Evolutionary conservation across 2,797 vertebrate genomes (phyloP).

Genomic region (Austrolebias charrua): DNA sequence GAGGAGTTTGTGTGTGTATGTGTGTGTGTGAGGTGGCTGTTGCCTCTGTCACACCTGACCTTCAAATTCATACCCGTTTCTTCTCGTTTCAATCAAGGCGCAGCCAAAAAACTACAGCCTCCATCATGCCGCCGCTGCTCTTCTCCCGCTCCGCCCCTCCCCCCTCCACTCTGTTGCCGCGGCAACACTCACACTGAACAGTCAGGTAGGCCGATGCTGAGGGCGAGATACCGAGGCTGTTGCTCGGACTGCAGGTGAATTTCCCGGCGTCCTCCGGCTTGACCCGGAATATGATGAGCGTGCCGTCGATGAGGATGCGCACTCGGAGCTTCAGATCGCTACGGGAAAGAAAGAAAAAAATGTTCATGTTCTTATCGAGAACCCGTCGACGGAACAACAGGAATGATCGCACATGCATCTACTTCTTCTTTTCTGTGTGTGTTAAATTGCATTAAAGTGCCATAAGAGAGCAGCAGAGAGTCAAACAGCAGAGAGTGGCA

Average conservation of each 20-base stretch:
- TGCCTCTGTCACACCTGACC: slow-evolving; percentile 42
- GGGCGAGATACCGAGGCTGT: slow-evolving; percentile 96
- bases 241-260: slow-evolving; percentile 98
- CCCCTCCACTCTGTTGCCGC: slow-evolving; percentile 57
- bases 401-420: slow-evolving; percentile 16
- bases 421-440: neutral
- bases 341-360: slow-evolving; percentile 27
- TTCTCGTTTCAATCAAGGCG: slow-evolving; percentile 20
- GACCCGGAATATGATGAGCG: slow-evolving; percentile 96
- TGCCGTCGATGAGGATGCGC: slow-evolving; percentile 96
- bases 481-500: slow-evolving; percentile 53
- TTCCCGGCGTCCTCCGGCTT: slow-evolving; percentile 98
- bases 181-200: slow-evolving; percentile 95
- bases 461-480: slow-evolving; percentile 77
- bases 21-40: too few relatives aligned
- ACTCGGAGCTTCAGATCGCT: slow-evolving; percentile 97
- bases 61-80: slow-evolving; percentile 64
- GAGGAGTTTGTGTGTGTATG: neutral
- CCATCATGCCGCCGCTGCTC: slow-evolving; percentile 57
- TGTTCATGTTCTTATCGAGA: slow-evolving; percentile 44
- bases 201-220: slow-evolving; percentile 94
- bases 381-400: slow-evolving; percentile 26
- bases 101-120: slow-evolving; percentile 55
- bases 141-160: slow-evolving; percentile 35
- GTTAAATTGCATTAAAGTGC: slow-evolving; percentile 47